Evolutionary conservation across 2,888 invertebrate genomes (phyloP), one percentile per base, ranked within the genome.

Genomic region (Ophraella communa): DNA sequence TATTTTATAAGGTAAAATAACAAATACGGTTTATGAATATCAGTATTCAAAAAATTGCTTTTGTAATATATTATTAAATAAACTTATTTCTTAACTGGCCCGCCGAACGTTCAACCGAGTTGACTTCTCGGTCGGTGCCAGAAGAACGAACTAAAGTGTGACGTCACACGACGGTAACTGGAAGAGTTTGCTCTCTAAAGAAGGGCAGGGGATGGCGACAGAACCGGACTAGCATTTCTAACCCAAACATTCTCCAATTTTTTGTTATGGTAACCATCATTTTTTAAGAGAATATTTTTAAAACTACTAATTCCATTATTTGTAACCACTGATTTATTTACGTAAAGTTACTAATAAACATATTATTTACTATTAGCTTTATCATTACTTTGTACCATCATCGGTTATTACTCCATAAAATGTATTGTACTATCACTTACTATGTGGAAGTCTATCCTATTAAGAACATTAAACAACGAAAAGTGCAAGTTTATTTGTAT

Each of bases 161-260:
- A 60, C 52, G 52, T 54, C 54, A 61, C 58, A 52, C 57, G 35
- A 39, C 52, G 24, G 42, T 39, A 39, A 58, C 21, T 11, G 55
- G 21, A 53, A 24, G 51, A 58, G 47, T 55, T n/a, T 62, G 49
- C 49, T 58, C 57, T 56, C 33, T 49, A 44, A 21, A 14, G 56
- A 51, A 52, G 45, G 45, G 35, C 47, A 54, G 51, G 65, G 66
- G 66, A 58, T 66, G 66, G 27, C 18, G 58, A 18, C 66, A 66
- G 66, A 45, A 1, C 47, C 58, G 66, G 45, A 44, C 42, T 51
- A 14, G 44, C 49, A 11, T 20, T 3, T 14, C 10, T 20, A 5
- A 39, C 7, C n/a, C n/a, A n/a, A n/a, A n/a, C n/a, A n/a, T n/a
- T n/a, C n/a, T n/a, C n/a, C 8, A 5, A 30, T 30, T 4, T 30